Evolutionary conservation across 2,797 vertebrate genomes (phyloP).

Genomic region (Enteromius treurensis): DNA sequence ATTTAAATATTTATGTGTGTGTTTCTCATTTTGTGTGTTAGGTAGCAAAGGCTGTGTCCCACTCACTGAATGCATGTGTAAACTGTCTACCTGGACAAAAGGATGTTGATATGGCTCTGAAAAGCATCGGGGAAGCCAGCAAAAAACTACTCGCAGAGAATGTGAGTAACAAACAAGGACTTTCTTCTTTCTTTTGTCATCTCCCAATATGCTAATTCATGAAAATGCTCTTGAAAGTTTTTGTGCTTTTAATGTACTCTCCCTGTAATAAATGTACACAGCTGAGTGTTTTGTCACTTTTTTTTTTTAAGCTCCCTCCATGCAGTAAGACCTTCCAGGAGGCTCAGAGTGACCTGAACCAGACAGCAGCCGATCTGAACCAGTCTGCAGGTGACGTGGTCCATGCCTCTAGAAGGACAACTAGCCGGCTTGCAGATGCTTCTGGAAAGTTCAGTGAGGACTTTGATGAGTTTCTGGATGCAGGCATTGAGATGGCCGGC

Average conservation of each 20-base stretch:
- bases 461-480: slow-evolving; percentile 98
- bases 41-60: slow-evolving; percentile 97
- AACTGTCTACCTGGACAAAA: slow-evolving; percentile 97
- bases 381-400: slow-evolving; percentile 97
- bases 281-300: neutral
- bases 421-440: slow-evolving; percentile 88
- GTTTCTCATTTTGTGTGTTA: slow-evolving; percentile 62
- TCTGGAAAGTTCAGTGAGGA: slow-evolving; percentile 97
- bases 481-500: slow-evolving; percentile 97
- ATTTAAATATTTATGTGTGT: neutral
- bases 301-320: slow-evolving; percentile 81
- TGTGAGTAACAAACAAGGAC: slow-evolving; percentile 73
- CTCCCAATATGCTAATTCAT: neutral
- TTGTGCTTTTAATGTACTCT: neutral
- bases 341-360: slow-evolving; percentile 94
- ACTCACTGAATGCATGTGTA: slow-evolving; percentile 95
- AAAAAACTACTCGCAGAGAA: slow-evolving; percentile 94
- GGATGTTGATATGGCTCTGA: slow-evolving; percentile 95
- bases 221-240: neutral
- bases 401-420: slow-evolving; percentile 91
- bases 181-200: neutral
- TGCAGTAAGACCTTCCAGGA: slow-evolving; percentile 95
- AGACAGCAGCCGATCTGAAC: slow-evolving; percentile 94
- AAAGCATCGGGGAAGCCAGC: slow-evolving; percentile 96
- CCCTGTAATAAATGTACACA: neutral